phyloP scores from a whole-genome alignment of 1,140 invertebrate species.

The Druon quercuslanigerum region DNA sequence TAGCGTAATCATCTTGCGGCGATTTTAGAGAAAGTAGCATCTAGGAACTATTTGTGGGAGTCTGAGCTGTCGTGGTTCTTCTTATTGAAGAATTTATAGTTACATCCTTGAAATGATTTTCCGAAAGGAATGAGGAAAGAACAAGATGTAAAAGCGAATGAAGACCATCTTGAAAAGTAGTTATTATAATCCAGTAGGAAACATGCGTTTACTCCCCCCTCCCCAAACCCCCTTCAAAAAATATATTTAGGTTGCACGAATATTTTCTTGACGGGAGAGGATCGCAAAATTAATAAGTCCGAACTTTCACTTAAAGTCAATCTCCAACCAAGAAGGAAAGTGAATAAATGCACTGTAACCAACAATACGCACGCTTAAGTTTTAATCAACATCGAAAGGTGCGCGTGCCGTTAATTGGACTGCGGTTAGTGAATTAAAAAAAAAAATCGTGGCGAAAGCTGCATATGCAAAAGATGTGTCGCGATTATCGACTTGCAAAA shows the following conservation, averaged over 20 bases:
- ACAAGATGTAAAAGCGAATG: no score
- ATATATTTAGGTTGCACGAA: not conserved
- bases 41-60: no score
- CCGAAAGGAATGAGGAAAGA: no score
- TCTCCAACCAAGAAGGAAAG: not conserved
- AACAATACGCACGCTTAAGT: slow-evolving; percentile 8
- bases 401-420: slow-evolving; percentile 29
- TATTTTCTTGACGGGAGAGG: not conserved
- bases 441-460: not conserved
- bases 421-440: slow-evolving; percentile 3
- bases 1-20: no score
- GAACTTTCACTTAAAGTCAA: not conserved
- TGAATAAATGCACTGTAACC: slow-evolving; percentile 1
- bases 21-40: no score
- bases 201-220: not conserved
- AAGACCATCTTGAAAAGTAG: not conserved
- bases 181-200: not conserved
- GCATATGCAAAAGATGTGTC: slow-evolving; percentile 52
- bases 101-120: no score
- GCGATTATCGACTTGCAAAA: slow-evolving; percentile 50
- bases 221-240: not conserved
- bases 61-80: no score
- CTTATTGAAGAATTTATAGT: no score
- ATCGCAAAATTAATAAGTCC: slow-evolving; percentile 13
- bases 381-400: slow-evolving; percentile 22